phyloP scores from a whole-genome alignment of 2,113 vertebrate species.

The Clarias macrocephalus region DNA sequence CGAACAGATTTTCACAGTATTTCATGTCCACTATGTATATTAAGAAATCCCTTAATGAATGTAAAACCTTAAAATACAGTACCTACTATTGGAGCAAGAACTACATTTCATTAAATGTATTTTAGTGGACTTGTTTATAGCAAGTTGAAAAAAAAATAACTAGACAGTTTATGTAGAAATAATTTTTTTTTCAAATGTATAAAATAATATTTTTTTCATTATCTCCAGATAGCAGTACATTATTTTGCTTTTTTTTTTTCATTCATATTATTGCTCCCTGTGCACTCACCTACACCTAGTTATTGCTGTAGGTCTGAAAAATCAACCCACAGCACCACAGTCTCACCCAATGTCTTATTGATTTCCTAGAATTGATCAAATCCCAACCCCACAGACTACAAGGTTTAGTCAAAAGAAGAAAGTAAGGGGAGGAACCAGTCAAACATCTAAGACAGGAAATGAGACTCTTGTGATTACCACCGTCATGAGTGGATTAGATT shows the following conservation, averaged over 20 bases:
- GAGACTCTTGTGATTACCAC: slow-evolving; percentile 43
- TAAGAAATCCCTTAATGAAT: not conserved
- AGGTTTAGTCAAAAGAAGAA: slow-evolving; percentile 21
- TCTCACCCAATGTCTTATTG: slow-evolving; percentile 15
- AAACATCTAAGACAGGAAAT: slow-evolving; percentile 50
- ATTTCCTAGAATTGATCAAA: slow-evolving; percentile 31
- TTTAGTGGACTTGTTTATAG: not conserved
- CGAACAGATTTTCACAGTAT: not conserved
- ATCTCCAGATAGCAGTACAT: not conserved
- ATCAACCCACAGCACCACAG: not conserved
- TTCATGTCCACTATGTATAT: not conserved
- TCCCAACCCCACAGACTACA: not conserved
- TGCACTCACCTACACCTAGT: not conserved
- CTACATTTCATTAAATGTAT: not conserved
- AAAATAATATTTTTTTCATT: not conserved
- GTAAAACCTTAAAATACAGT: not conserved
- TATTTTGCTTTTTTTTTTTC: not conserved
- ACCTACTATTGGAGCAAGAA: not conserved
- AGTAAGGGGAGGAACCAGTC: not conserved
- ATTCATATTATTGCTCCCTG: not conserved
- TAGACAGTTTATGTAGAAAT: not conserved
- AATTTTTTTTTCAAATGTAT: not conserved
- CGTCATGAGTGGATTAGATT: slow-evolving; percentile 46
- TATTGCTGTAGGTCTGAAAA: slow-evolving; percentile 6
- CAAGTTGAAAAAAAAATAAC: not conserved